Evolutionary conservation across 2,888 invertebrate species (phyloP), one percentile per base, ranked within the genome.

Genomic region (Nomada fabriciana): DNA sequence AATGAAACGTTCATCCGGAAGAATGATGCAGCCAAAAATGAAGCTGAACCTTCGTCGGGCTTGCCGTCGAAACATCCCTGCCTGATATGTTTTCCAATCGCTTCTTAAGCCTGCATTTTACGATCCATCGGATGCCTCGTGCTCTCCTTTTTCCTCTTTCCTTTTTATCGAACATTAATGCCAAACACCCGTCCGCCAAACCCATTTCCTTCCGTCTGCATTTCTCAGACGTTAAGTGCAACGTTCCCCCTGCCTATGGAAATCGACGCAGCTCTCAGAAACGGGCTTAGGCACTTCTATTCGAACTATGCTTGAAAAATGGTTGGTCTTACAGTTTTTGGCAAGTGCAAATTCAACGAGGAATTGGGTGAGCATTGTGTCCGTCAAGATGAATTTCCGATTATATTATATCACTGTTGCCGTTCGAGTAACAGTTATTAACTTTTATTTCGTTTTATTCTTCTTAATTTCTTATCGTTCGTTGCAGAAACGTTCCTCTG

Each of bases 1-100:
- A 67, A 42, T 60, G 73, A 80, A 77, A 80, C 42, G 65, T 80
- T 81, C 15, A 15, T 50, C 52, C 55, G 60, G 60, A 50, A 65
- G 65, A 75, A 70, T 67, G 65, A 86, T 77, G 79, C 79, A 77
- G 63, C 75, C 74, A 11, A 50, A 29, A 43, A 76, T 69, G 73
- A 70, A 69, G 23, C 59, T 50, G 69, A 55, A 47, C 29, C 70
- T 53, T 57, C 47, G n/a, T 2, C 59, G 43, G 20, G 53, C 47
- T 57, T 59, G 15, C 9, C 60, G 9, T 7, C 11, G 43, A 20
- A 57, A 53, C 50, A 53, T 23, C 60, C 47, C 42, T 13, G 50
- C 43, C 42, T 11, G 43, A 43, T 57, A 59, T 83, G 71, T 65
- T 65, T 76, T 79, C 11, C 83, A 20, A 82, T 78, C 77, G 82